phyloP scores from a whole-genome alignment of 1,140 invertebrate genomes.

The Portunus trituberculatus region DNA sequence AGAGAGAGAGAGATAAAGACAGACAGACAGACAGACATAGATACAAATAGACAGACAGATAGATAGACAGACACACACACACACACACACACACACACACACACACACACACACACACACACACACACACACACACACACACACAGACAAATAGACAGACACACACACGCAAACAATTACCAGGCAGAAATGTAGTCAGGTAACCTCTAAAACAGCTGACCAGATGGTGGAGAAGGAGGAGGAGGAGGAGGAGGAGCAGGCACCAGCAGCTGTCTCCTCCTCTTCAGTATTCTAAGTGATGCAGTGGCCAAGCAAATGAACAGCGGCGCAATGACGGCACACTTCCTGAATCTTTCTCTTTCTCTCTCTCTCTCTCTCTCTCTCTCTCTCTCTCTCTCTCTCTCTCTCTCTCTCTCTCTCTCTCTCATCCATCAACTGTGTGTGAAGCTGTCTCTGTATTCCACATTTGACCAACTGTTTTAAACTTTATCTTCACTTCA shows the following conservation, averaged over 20 bases:
- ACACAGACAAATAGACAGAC: not conserved
- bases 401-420: conserved; percentile 27
- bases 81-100: not conserved
- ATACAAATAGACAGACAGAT: not conserved
- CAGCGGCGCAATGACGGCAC: not conserved
- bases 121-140: not conserved
- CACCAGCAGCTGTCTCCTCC: not conserved
- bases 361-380: conserved; percentile 48
- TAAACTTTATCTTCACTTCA: too few species aligned
- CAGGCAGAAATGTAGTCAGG: not conserved
- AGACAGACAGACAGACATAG: not conserved
- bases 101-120: not conserved
- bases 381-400: conserved; percentile 48
- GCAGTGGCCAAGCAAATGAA: not conserved
- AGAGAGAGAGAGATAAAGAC: not conserved
- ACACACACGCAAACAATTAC: not conserved
- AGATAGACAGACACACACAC: not conserved
- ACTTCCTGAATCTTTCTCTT: not conserved
- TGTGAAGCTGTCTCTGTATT: too few species aligned
- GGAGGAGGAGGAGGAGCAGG: not conserved
- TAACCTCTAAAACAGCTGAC: not conserved
- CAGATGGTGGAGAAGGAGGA: not conserved
- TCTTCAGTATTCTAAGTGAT: not conserved
- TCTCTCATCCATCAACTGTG: not conserved
- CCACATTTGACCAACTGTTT: too few species aligned